Evolutionary conservation across 2,113 vertebrate species (phyloP).

Genomic region (Austrofundulus limnaeus): DNA sequence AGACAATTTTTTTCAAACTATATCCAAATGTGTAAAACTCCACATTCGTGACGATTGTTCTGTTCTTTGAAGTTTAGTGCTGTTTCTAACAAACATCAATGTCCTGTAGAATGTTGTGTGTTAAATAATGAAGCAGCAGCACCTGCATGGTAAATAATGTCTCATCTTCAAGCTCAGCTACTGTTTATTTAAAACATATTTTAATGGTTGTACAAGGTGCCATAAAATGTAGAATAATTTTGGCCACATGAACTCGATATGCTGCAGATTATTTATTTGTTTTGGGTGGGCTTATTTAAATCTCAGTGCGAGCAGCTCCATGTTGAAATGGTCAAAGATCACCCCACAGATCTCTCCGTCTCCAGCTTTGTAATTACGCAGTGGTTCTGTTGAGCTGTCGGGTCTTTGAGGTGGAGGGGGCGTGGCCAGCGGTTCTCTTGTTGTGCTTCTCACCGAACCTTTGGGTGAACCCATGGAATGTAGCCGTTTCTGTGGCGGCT

Average conservation of each 20-base stretch:
- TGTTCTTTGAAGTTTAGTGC: constrained; percentile 67
- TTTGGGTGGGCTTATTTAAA: no score
- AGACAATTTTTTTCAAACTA: constrained; percentile 22
- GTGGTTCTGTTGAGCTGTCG: no score
- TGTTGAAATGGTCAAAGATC: no score
- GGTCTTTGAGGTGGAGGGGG: no score
- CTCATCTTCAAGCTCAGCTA: constrained; percentile 48
- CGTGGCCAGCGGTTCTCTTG: constrained; percentile 34
- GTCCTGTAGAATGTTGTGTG: constrained; percentile 56
- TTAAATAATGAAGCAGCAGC: constrained; percentile 51
- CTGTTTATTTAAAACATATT: constrained; percentile 33
- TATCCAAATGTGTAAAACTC: constrained; percentile 36
- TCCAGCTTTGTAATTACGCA: no score
- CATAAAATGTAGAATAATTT: constrained; percentile 46
- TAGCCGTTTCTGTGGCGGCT: constrained; percentile 28
- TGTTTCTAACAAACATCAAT: constrained; percentile 61
- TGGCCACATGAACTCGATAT: constrained; percentile 9
- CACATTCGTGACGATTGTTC: constrained; percentile 64
- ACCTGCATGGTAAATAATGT: constrained; percentile 63
- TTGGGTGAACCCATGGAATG: constrained; percentile 65
- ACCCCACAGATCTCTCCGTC: no score
- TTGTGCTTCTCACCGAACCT: constrained; percentile 55
- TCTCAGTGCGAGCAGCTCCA: no score
- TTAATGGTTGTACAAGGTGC: constrained; percentile 58
- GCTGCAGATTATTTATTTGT: constrained; percentile 21